A percentile compares a stretch with the other conserved stretches of the same genome.
These are phyloP conservation scores for Ricordea florida DNA, from an alignment of 92 coral and sea anemone species.

Conservation along the genomic window DNA sequence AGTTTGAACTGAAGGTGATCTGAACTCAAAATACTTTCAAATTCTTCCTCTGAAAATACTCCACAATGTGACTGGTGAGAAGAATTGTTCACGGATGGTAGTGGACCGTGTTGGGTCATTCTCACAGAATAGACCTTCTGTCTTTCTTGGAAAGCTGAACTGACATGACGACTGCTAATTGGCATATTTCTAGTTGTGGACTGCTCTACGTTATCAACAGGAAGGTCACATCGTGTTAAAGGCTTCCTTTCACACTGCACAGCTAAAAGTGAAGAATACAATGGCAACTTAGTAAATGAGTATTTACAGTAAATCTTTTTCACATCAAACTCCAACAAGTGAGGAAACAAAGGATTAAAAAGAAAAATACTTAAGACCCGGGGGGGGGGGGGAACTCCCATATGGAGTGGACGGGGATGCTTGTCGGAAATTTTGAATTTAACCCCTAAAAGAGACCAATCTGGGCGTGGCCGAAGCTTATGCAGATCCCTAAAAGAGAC, in stretches of 20 bases:
- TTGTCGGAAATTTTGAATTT: no score
- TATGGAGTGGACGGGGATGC: no score
- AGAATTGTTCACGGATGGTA: background rate
- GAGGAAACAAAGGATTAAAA: no score
- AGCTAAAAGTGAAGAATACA: conserved; percentile 29
- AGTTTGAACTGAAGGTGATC: conserved; percentile 77
- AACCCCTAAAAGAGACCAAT: no score
- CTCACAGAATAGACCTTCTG: conserved; percentile 19
- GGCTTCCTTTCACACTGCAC: conserved; percentile 96
- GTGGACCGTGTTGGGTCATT: background rate
- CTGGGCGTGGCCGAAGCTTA: no score
- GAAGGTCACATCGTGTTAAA: background rate
- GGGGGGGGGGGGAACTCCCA: no score
- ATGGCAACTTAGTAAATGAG: background rate
- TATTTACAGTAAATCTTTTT: no score
- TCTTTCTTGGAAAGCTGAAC: background rate
- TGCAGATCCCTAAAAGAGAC: no score
- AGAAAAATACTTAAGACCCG: no score
- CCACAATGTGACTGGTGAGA: conserved; percentile 8
- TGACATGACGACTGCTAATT: background rate
- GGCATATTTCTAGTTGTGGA: background rate
- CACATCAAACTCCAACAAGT: background rate
- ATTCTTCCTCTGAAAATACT: background rate
- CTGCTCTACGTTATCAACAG: conserved; percentile 2
- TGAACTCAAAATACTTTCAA: conserved; percentile 45